phyloP scores from a whole-genome alignment of 92 coral and sea anemone genomes.

The Parazoanthus darwini region DNA sequence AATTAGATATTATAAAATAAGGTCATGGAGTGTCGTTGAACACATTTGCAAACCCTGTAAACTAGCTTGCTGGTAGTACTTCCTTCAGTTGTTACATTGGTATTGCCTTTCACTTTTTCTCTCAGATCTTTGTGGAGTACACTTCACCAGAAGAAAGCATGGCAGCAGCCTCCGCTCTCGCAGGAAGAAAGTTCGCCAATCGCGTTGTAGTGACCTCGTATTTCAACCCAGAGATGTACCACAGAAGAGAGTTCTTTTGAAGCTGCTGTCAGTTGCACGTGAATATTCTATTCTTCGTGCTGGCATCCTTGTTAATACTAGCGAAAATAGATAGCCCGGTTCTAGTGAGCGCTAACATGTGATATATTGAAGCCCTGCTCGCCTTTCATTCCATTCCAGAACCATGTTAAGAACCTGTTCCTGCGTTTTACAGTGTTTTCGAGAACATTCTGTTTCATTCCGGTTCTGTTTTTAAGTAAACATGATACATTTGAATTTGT shows the following conservation, averaged over 20 bases:
- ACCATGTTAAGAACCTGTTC: no score
- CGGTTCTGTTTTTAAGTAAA: no score
- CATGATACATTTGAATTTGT: no score
- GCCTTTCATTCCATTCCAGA: no score
- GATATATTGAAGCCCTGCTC: no score
- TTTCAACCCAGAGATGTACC: conserved; percentile 74
- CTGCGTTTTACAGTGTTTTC: no score
- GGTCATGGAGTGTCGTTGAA: neutral
- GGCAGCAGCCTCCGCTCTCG: conserved; percentile 86
- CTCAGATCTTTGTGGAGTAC: conserved; percentile 89
- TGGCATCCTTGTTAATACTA: neutral
- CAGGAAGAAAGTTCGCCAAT: conserved; percentile 98
- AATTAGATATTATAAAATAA: no score
- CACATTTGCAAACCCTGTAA: neutral
- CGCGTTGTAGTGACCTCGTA: conserved; percentile 95
- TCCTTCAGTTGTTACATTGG: neutral
- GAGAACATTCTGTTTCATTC: no score
- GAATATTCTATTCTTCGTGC: neutral
- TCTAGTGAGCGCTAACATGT: neutral
- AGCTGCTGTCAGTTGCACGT: neutral
- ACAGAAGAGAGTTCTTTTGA: conserved; percentile 69
- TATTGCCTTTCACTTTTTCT: neutral
- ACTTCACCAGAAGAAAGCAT: conserved; percentile 74
- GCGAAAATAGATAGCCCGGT: neutral
- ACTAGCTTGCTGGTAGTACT: no score